phyloP scores from a whole-genome alignment of 2,113 vertebrate genomes.

The Asarcornis scutulata region DNA sequence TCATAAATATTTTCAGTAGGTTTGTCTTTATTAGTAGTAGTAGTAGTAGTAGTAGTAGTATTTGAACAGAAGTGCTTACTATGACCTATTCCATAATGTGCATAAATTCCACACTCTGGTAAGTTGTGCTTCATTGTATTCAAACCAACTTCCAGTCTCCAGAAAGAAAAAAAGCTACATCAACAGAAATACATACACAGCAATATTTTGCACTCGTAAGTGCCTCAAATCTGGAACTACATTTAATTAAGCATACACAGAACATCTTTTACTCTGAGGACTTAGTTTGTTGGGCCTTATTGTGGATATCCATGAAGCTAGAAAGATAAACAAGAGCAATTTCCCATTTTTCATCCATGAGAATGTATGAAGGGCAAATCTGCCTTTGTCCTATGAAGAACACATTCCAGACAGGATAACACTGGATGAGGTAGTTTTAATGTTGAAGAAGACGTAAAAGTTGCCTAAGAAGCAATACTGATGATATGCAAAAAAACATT shows the following conservation, averaged over 20 bases:
- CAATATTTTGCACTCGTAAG: not conserved
- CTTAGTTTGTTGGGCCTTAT: not conserved
- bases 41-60: not conserved
- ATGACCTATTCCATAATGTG: not conserved
- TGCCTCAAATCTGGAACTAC: not conserved
- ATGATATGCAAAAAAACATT: not conserved
- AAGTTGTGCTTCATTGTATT: not conserved
- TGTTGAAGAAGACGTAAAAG: not conserved
- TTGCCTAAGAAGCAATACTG: not conserved
- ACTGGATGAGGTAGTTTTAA: not conserved
- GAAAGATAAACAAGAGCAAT: not conserved
- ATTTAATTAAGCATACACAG: not conserved
- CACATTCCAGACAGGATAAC: not conserved
- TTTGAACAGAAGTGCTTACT: not conserved
- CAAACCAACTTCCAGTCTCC: not conserved
- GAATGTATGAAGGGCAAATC: not conserved
- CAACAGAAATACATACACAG: not conserved
- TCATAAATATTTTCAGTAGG: not conserved
- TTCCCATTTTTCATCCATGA: not conserved
- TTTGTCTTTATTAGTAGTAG: not conserved
- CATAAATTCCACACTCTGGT: not conserved
- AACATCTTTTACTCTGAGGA: not conserved
- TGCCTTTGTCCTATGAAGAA: rapidly evolving
- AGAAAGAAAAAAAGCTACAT: not conserved
- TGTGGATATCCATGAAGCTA: not conserved